Evolutionary conservation across 2,113 vertebrate species (phyloP).

Genomic region (Nycticorax nycticorax): DNA sequence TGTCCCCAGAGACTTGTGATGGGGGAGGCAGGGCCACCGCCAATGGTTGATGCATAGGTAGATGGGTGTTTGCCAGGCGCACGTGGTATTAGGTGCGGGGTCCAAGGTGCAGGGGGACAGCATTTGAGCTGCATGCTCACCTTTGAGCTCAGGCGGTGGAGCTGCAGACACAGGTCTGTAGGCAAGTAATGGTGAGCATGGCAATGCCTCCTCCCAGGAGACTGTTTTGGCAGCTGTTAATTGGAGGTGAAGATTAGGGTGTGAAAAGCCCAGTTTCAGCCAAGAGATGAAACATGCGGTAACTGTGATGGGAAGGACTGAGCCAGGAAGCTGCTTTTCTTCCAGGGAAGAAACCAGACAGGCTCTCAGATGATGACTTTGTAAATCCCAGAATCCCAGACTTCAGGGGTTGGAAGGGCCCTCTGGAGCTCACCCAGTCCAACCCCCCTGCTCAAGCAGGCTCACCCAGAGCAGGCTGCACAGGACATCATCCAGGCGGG

Average conservation of each 20-base stretch:
- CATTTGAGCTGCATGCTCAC: background rate
- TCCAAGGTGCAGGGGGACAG: background rate
- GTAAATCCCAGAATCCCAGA: background rate
- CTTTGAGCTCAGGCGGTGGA: background rate
- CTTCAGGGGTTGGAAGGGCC: no score
- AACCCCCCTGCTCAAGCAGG: no score
- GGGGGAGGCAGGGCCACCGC: background rate
- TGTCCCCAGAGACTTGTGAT: background rate
- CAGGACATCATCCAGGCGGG: no score
- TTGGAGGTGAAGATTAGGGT: background rate
- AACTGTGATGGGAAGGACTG: background rate
- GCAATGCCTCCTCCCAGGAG: background rate
- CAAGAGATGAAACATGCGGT: background rate
- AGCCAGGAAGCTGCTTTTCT: background rate
- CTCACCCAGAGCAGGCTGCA: no score
- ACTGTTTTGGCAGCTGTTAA: background rate
- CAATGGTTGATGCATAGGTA: no score
- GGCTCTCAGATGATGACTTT: background rate
- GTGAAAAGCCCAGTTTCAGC: background rate
- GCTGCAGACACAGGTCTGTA: background rate
- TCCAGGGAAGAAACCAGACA: background rate
- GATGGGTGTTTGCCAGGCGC: background rate
- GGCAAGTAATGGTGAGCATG: background rate
- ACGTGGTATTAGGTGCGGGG: rapidly evolving
- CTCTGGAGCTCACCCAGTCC: no score